A percentile compares a stretch with the other conserved stretches of the same genome.
phyloP scores from a whole-genome alignment of 2,113 vertebrate species.

The Heterocephalus glaber region DNA sequence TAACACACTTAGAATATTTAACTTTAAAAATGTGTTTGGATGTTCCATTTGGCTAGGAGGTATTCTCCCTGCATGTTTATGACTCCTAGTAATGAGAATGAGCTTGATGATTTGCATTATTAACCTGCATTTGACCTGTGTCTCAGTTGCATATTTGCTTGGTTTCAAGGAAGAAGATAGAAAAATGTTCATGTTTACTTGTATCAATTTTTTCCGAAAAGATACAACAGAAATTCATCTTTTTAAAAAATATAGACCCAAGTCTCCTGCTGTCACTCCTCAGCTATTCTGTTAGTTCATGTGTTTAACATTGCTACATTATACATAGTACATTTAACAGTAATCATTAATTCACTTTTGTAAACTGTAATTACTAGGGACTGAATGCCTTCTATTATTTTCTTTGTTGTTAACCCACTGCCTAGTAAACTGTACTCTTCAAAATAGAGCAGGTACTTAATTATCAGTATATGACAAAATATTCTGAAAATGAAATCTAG shows the following conservation, averaged over 20 bases:
- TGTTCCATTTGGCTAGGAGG: not conserved
- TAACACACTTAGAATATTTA: constrained; percentile 14
- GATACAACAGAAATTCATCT: not conserved
- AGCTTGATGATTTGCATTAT: not conserved
- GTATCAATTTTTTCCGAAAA: not conserved
- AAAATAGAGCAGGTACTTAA: constrained; percentile 27
- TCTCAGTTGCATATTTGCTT: not conserved
- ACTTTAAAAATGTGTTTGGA: not conserved
- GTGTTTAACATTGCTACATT: not conserved
- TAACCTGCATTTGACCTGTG: not conserved
- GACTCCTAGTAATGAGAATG: not conserved
- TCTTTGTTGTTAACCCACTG: not conserved
- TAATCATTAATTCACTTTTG: not conserved
- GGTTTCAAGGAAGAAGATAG: constrained; percentile 24
- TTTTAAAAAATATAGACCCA: not conserved
- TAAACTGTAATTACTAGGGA: not conserved
- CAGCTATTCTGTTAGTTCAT: not conserved
- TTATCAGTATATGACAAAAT: constrained; percentile 17
- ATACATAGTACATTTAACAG: not conserved
- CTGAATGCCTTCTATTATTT: not conserved
- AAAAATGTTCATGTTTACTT: constrained; percentile 25
- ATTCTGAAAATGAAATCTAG: constrained; percentile 46
- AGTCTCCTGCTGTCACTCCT: not conserved
- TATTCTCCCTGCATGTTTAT: not conserved
- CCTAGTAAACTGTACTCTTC: not conserved